phyloP scores from a whole-genome alignment of 1,140 invertebrate species.

The Drosophila insularis region DNA sequence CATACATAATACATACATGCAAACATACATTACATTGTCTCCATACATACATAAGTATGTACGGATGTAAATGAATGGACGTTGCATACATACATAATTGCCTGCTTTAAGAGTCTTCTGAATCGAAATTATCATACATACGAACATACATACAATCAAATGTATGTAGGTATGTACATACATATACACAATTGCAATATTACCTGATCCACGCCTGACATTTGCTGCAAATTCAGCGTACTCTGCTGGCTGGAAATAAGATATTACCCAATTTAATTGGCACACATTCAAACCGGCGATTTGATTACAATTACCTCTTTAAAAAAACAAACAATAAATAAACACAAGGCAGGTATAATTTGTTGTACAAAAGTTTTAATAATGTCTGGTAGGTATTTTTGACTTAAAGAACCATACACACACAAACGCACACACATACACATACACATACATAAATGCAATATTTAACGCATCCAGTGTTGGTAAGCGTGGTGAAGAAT shows the following conservation, averaged over 20 bases:
- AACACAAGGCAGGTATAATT: constrained; percentile 62
- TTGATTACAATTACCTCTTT: constrained; percentile 28
- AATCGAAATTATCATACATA: constrained; percentile 33
- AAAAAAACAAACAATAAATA: constrained; percentile 73
- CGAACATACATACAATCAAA: constrained; percentile 6
- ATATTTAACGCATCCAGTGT: constrained; percentile 47
- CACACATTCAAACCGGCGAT: background rate
- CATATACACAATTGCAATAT: constrained; percentile 64
- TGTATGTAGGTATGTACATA: constrained; percentile 35
- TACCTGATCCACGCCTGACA: constrained; percentile 81
- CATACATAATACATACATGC: constrained; percentile 13
- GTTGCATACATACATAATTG: constrained; percentile 1
- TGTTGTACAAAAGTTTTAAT: constrained; percentile 62
- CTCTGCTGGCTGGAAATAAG: constrained; percentile 61
- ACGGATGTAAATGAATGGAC: background rate
- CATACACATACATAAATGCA: constrained; percentile 60
- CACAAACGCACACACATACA: constrained; percentile 28
- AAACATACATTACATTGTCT: constrained; percentile 1
- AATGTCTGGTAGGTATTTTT: constrained; percentile 67
- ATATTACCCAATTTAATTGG: constrained; percentile 21
- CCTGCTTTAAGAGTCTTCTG: constrained; percentile 18
- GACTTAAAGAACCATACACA: constrained; percentile 69
- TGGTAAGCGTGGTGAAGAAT: background rate
- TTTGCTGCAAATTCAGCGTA: constrained; percentile 60
- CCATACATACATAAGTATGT: background rate